A percentile compares a stretch with the other conserved stretches of the same genome.
Evolutionary conservation across 2,797 vertebrate species (phyloP).

Genomic region (Antennarius maculatus): DNA sequence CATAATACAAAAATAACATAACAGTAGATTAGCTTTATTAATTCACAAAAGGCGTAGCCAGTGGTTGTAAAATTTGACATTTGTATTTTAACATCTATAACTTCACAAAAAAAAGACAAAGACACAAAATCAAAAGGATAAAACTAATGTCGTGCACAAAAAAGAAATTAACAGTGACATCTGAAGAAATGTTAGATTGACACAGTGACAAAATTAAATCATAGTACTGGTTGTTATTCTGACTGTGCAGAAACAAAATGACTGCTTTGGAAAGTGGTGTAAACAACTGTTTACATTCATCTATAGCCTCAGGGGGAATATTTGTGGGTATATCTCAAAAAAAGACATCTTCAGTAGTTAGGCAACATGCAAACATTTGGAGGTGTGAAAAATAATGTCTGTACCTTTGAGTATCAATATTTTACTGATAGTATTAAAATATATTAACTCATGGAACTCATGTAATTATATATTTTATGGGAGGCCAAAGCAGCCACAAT

Average conservation of each 20-base stretch:
- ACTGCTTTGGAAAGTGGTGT: constrained; percentile 3
- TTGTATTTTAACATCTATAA: constrained; percentile 49
- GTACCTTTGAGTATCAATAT: constrained; percentile 1
- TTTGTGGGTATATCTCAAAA: constrained; percentile 8
- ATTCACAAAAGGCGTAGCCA: constrained; percentile 66
- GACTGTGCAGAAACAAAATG: not conserved
- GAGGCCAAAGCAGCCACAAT: not conserved
- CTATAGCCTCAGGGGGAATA: constrained; percentile 23
- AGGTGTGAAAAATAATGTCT: constrained; percentile 4
- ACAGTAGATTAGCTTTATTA: constrained; percentile 74
- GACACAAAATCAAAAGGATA: constrained; percentile 10
- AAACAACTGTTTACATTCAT: constrained; percentile 43
- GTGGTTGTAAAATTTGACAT: constrained; percentile 69
- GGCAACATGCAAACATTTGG: constrained; percentile 58
- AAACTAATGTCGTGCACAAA: constrained; percentile 32
- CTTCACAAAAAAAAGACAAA: constrained; percentile 31
- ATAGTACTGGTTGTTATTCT: not conserved
- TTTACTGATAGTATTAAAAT: constrained; percentile 22
- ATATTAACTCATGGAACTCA: not conserved
- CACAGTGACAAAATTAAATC: constrained; percentile 17
- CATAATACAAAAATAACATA: not conserved
- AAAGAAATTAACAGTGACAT: constrained; percentile 19
- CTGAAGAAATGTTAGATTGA: constrained; percentile 21
- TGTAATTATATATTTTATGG: not conserved
- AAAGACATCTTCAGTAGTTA: constrained; percentile 25